Base-by-base conservation (phyloP, 2,888 invertebrate species). In the Hyalella azteca region DNA sequence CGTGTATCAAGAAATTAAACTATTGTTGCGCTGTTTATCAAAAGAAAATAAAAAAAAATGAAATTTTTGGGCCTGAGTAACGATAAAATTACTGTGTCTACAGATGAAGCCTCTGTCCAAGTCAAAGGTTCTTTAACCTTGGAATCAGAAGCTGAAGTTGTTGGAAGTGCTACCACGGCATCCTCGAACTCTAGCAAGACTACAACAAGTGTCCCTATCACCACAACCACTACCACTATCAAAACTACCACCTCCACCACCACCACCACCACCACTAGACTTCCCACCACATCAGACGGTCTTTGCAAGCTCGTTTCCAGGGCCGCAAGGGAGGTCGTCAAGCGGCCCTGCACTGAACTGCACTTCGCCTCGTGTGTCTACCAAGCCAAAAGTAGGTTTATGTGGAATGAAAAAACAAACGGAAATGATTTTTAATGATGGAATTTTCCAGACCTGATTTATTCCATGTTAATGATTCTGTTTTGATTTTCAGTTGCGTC, bases 351-450 rank as follows among this genome's bases (percentile, higher is more conserved):
- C 36, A 77, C 36, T 40, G 77, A 79, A 3, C 29, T 54, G 7
- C 81, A 81, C 66, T 41, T 49, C 11, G 50, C 79, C 11, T 79
- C 78, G 15, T 81, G 81, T 59, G 73, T 45, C 39, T 75, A 66
- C 45, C 78, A 45, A 48, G 79, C 77, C 22, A 49, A 66, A 40
- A 79, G 81, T 81, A 45, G 36, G 80, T 3, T 45, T 60, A 3
- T 22, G 19, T 41, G 4, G 26, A n/a, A n/a, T n/a, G n/a, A n/a
- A n/a, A 45, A 45, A 45, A 45, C 45, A 15, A 45, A 45, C 7
- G 15, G 15, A 45, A 45, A 45, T 45, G 9, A 45, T 45, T 15
- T 45, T 15, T 45, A 45, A 15, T 45, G 45, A 45, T 4, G 49
- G 49, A n/a, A 4, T 49, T 22, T 13, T 15, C 22, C 9, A n/a